Conservation (phyloP, 1,140 invertebrate genomes). For the Hesperophylax magnus region DNA sequence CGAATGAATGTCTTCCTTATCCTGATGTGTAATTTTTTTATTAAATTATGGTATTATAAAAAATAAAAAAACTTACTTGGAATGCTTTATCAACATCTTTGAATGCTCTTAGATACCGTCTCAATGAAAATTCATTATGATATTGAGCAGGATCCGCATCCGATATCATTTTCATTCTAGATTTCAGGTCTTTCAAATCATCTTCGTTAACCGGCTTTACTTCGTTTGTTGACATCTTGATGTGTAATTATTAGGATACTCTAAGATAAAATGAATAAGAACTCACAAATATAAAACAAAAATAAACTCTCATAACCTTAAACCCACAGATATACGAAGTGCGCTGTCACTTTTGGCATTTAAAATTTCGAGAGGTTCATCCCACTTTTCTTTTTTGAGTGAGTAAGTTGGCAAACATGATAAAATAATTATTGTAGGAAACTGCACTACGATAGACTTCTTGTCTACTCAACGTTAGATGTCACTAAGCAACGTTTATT, state of each 20-base stretch:
- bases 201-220: constrained; percentile 72
- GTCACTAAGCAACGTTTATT: neutral
- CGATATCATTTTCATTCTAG: constrained; percentile 78
- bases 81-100: constrained; percentile 80
- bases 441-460: neutral
- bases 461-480: neutral
- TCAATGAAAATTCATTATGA: constrained; percentile 80
- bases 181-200: constrained; percentile 76
- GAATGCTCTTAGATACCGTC: constrained; percentile 79
- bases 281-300: constrained; percentile 19
- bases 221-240: constrained; percentile 30
- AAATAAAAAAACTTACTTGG: constrained; percentile 70
- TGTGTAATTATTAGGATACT: neutral
- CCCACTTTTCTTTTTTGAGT: constrained; percentile 8
- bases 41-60: neutral
- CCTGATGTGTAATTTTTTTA: neutral
- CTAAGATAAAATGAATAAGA: constrained; percentile 1
- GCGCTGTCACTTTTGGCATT: constrained; percentile 58
- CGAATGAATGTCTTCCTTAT: neutral
- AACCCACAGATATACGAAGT: constrained; percentile 36
- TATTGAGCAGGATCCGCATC: constrained; percentile 80
- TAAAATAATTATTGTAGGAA: neutral
- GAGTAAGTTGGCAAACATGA: neutral
- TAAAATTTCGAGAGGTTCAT: constrained; percentile 22
- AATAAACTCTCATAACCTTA: constrained; percentile 41